Conservation (phyloP, 2,888 invertebrate species). For the Cerastis rubricosa region DNA sequence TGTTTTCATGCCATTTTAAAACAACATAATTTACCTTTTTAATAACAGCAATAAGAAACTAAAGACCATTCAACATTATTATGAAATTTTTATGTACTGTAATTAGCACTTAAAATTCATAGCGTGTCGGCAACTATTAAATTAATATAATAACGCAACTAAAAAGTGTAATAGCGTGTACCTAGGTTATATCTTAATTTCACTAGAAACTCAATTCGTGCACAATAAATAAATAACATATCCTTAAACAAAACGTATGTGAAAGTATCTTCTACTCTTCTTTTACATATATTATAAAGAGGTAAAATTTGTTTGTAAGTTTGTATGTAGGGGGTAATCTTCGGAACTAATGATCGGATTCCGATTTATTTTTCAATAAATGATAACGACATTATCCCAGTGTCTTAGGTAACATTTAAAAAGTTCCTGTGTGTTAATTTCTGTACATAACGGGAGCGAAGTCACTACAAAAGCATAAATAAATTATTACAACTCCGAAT, state of each 20-base stretch:
- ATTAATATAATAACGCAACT: not conserved
- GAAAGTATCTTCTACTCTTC: not conserved
- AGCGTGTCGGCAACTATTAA: constrained; percentile 11
- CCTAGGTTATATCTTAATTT: not conserved
- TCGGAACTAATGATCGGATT: too few species aligned
- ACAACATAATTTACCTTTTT: constrained; percentile 12
- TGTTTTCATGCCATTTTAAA: constrained; percentile 6
- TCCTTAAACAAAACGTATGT: not conserved
- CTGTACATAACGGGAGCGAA: too few species aligned
- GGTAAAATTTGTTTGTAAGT: too few species aligned
- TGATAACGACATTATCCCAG: too few species aligned
- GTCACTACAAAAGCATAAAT: too few species aligned
- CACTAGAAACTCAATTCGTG: not conserved
- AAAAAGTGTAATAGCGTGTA: not conserved
- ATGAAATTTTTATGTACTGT: not conserved
- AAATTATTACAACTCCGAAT: too few species aligned
- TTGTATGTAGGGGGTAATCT: too few species aligned
- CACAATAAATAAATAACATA: too few species aligned
- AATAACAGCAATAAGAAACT: constrained; percentile 1
- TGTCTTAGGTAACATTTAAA: too few species aligned
- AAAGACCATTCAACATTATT: not conserved
- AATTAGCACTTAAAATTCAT: constrained; percentile 13
- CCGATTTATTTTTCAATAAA: too few species aligned
- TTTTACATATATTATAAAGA: too few species aligned
- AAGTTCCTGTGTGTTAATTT: too few species aligned